These are phyloP conservation scores for Desmophyllum pertusum DNA, from an alignment of 92 coral and sea anemone genomes.

Conservation along the genomic window DNA sequence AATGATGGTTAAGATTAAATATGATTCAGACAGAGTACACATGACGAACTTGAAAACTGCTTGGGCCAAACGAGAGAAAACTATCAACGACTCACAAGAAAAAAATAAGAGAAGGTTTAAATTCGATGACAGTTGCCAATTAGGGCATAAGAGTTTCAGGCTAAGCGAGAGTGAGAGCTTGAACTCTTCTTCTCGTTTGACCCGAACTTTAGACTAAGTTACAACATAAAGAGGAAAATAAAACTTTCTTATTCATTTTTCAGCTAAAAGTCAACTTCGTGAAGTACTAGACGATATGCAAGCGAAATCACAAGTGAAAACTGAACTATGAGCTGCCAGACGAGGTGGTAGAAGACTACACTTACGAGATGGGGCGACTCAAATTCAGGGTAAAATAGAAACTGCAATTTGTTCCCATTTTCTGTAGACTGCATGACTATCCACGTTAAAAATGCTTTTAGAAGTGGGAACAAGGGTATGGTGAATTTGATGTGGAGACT, in stretches of 20 bases:
- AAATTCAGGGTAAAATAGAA: slow-evolving; percentile 84
- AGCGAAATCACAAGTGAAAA: slow-evolving; percentile 80
- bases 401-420: background rate
- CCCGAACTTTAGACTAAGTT: too few species aligned
- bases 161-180: too few species aligned
- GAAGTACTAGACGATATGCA: slow-evolving; percentile 86
- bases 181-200: too few species aligned
- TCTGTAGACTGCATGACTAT: background rate
- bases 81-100: background rate
- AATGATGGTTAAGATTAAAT: background rate
- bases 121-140: too few species aligned
- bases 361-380: slow-evolving; percentile 88
- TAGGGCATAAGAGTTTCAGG: too few species aligned
- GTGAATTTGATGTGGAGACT: too few species aligned
- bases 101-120: too few species aligned
- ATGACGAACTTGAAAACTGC: background rate
- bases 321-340: slow-evolving; percentile 87
- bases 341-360: slow-evolving; percentile 90
- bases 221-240: too few species aligned
- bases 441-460: too few species aligned
- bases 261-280: slow-evolving; percentile 96
- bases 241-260: background rate
- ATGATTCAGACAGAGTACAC: too few species aligned
- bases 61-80: too few species aligned
- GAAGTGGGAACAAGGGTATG: too few species aligned